phyloP scores from a whole-genome alignment of 2,797 vertebrate genomes.

The Sebastes taczanowskii region DNA sequence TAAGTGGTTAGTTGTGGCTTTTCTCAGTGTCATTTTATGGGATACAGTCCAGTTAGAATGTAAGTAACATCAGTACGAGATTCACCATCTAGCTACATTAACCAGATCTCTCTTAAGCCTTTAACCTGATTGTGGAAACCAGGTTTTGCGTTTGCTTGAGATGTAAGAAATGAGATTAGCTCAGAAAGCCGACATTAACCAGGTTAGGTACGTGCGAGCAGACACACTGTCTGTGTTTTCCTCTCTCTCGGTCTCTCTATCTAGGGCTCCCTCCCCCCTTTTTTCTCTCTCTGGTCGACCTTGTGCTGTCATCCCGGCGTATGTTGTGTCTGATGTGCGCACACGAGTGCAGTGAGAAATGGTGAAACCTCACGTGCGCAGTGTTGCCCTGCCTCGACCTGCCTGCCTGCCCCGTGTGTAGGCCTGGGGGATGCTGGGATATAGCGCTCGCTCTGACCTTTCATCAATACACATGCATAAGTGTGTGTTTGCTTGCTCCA shows the following conservation, averaged over 20 bases:
- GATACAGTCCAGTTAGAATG: background rate
- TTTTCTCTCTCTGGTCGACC: slow-evolving; percentile 23
- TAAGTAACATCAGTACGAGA: background rate
- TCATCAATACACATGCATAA: slow-evolving; percentile 25
- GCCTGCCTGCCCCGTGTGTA: background rate
- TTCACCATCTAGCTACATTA: background rate
- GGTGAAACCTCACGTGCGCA: slow-evolving; percentile 39
- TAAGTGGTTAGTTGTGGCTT: background rate
- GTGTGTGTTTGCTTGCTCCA: background rate
- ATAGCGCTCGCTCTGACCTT: slow-evolving; percentile 30
- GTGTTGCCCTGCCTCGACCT: slow-evolving; percentile 33
- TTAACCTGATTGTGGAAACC: slow-evolving; percentile 5
- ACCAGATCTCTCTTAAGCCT: background rate
- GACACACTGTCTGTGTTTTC: slow-evolving; percentile 22
- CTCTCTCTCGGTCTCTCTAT: slow-evolving; percentile 5
- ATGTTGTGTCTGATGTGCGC: slow-evolving; percentile 46
- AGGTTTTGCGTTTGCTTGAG: slow-evolving; percentile 8
- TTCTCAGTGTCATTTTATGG: background rate
- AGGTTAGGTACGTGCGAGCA: slow-evolving; percentile 9
- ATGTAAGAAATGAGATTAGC: slow-evolving; percentile 20
- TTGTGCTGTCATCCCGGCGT: slow-evolving; percentile 36
- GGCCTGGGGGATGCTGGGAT: slow-evolving; percentile 43
- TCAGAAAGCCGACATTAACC: slow-evolving; percentile 21
- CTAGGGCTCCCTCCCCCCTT: background rate
- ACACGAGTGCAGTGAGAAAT: slow-evolving; percentile 25